Conservation (phyloP, 2,113 vertebrate genomes). For the Vidua macroura region DNA sequence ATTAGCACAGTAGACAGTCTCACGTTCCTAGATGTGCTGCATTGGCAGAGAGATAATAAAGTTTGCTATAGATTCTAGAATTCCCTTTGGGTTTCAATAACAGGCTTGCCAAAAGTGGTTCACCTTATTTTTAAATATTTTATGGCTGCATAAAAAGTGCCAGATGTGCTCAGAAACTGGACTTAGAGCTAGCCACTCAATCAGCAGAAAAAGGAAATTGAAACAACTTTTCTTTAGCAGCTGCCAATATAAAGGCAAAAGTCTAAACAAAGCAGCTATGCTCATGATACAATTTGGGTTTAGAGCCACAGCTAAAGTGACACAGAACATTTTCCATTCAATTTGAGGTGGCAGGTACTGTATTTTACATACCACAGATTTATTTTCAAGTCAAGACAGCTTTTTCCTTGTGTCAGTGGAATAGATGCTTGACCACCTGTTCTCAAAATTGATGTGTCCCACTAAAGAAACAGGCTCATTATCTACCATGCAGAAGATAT, state of each 20-base stretch:
- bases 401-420: background rate
- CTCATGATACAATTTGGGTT: background rate
- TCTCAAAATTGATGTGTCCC: slow-evolving; percentile 43
- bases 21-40: background rate
- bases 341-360: slow-evolving; percentile 3
- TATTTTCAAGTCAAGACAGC: slow-evolving; percentile 24
- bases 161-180: slow-evolving; percentile 28
- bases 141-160: background rate
- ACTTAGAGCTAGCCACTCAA: background rate
- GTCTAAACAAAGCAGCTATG: background rate
- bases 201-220: background rate
- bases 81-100: slow-evolving; percentile 36
- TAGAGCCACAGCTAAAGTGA: background rate
- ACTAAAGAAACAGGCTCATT: background rate
- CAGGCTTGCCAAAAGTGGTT: slow-evolving; percentile 14
- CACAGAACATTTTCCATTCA: background rate
- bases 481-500: background rate
- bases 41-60: slow-evolving; percentile 22
- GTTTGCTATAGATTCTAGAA: slow-evolving; percentile 6
- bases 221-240: background rate
- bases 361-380: background rate
- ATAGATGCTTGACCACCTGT: slow-evolving; percentile 35
- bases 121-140: slow-evolving; percentile 60
- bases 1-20: background rate
- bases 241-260: background rate